Evolutionary conservation across 2,797 vertebrate genomes (phyloP).

Genomic region (Momotus momota): DNA sequence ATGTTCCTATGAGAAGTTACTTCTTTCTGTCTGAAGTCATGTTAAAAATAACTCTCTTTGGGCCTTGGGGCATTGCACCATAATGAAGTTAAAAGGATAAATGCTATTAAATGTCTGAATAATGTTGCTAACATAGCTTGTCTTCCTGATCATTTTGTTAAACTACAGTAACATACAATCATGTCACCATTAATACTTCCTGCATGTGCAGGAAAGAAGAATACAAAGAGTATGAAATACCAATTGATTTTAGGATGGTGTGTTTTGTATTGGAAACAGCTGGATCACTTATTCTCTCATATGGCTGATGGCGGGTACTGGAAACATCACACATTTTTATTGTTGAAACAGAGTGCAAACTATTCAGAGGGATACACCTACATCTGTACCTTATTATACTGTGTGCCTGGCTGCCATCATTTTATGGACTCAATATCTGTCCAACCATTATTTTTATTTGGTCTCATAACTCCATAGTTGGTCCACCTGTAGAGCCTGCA

Average conservation of each 20-base stretch:
- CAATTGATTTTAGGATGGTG: slow-evolving; percentile 63
- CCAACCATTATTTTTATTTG: slow-evolving; percentile 55
- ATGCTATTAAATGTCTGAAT: slow-evolving; percentile 75
- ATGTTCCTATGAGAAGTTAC: slow-evolving; percentile 34
- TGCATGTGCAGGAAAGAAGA: slow-evolving; percentile 66
- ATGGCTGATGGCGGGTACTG: slow-evolving; percentile 39
- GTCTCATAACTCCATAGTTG: slow-evolving; percentile 35
- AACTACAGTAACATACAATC: slow-evolving; percentile 69
- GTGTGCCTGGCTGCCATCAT: slow-evolving; percentile 34
- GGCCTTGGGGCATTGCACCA: slow-evolving; percentile 35
- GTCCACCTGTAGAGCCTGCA: slow-evolving; percentile 22
- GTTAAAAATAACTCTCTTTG: slow-evolving; percentile 60
- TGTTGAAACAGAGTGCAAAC: slow-evolving; percentile 64
- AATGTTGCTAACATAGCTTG: slow-evolving; percentile 71
- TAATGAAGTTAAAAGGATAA: slow-evolving; percentile 75
- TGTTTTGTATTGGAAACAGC: slow-evolving; percentile 69
- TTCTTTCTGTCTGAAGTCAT: slow-evolving; percentile 41
- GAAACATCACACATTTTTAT: slow-evolving; percentile 60
- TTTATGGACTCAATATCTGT: slow-evolving; percentile 66
- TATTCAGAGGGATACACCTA: slow-evolving; percentile 26
- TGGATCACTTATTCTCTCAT: slow-evolving; percentile 43
- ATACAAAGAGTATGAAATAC: slow-evolving; percentile 71
- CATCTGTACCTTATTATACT: slow-evolving; percentile 31
- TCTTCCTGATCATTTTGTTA: slow-evolving; percentile 73
- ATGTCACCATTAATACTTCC: slow-evolving; percentile 74